Evolutionary conservation across 2,888 invertebrate species (phyloP).

Genomic region (Sarcophaga carnaria): DNA sequence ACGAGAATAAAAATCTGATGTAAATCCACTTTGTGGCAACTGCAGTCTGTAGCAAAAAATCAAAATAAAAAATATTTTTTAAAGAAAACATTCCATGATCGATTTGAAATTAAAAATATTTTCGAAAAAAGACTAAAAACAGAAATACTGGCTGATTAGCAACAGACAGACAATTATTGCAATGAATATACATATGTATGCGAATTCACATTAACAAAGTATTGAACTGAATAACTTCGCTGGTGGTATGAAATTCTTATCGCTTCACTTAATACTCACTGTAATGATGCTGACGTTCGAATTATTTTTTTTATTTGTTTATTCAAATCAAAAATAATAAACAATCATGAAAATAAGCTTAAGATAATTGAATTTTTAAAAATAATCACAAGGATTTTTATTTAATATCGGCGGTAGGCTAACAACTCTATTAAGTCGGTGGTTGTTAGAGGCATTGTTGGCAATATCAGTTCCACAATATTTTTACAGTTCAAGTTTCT

Average conservation of each 20-base stretch:
- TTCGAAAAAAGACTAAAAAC: background rate
- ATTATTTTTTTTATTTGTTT: no score
- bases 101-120: background rate
- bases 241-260: constrained; percentile 39
- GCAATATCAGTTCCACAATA: no score
- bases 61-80: background rate
- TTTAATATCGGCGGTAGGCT: no score
- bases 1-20: background rate
- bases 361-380: no score
- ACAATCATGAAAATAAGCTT: background rate
- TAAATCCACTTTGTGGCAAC: background rate
- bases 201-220: no score
- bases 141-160: background rate
- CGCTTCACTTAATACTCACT: background rate
- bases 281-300: background rate
- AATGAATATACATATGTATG: background rate
- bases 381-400: no score
- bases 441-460: no score
- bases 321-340: background rate
- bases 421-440: no score
- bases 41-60: no score
- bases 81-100: constrained; percentile 44
- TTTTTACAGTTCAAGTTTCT: no score
- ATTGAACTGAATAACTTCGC: constrained; percentile 24
- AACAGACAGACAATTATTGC: constrained; percentile 4